Evolutionary conservation across 2,113 vertebrate genomes (phyloP).

Genomic region (Acanthisitta chloris): DNA sequence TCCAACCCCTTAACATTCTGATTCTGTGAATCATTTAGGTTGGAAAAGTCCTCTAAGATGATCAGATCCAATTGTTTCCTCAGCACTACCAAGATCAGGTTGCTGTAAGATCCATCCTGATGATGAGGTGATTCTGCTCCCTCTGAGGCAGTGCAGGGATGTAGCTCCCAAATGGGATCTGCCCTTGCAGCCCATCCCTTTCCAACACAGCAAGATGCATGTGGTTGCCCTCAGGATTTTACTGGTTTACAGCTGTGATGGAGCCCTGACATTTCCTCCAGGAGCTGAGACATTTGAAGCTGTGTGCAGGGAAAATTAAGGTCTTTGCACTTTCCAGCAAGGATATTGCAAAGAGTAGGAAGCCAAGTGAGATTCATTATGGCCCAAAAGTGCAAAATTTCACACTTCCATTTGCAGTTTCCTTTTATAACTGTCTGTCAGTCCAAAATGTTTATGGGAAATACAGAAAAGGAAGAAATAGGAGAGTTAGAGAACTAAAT

Average conservation of each 20-base stretch:
- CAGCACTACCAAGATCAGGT: accelerated
- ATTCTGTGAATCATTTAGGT: too few species aligned
- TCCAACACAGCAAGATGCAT: neutral
- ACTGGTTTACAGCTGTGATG: neutral
- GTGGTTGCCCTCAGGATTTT: neutral
- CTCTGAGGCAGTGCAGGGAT: neutral
- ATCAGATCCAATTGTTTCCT: too few species aligned
- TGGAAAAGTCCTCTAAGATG: too few species aligned
- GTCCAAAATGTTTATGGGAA: neutral
- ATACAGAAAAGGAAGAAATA: neutral
- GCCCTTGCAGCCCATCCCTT: neutral
- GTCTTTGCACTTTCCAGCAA: neutral
- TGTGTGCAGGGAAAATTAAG: neutral
- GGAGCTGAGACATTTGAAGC: neutral
- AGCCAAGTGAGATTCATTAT: neutral
- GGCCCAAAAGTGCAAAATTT: neutral
- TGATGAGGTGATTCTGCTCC: neutral
- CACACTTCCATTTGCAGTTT: neutral
- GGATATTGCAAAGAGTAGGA: neutral
- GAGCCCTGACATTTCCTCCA: neutral
- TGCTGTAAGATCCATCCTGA: neutral
- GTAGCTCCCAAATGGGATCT: neutral
- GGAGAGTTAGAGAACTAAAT: neutral
- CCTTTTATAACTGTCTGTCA: neutral
- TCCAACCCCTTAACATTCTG: too few species aligned